These are phyloP conservation scores for Morbakka virulenta DNA, from an alignment of 30 jellyfish, hydroid and myxozoan species.

Conservation along the genomic window DNA sequence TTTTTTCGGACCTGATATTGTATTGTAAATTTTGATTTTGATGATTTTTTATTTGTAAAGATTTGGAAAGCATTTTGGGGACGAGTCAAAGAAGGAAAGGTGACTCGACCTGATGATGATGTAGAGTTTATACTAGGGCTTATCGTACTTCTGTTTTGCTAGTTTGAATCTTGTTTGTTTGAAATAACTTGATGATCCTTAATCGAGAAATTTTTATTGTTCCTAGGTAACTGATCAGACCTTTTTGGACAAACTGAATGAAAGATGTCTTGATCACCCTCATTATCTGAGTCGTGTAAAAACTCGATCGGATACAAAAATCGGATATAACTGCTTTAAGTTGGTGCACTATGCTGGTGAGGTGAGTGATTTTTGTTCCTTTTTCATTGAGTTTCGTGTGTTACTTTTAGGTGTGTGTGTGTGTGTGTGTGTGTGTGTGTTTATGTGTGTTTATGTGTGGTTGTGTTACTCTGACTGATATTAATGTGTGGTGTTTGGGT, in stretches of 20 bases:
- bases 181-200: neutral
- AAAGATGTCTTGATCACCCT: slow-evolving; percentile 57
- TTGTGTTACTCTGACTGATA: neutral
- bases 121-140: too few species aligned
- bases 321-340: slow-evolving; percentile 77
- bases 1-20: too few species aligned
- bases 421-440: too few species aligned
- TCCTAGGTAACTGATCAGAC: slow-evolving; percentile 76
- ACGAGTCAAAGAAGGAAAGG: too few species aligned
- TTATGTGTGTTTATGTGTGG: too few species aligned
- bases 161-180: neutral
- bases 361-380: slow-evolving; percentile 34
- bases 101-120: too few species aligned
- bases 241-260: slow-evolving; percentile 77
- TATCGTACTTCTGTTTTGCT: too few species aligned
- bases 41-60: too few species aligned
- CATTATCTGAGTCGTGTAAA: slow-evolving; percentile 89
- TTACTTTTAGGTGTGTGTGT: neutral
- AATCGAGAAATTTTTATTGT: neutral
- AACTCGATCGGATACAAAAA: slow-evolving; percentile 76
- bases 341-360: slow-evolving; percentile 91
- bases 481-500: too few species aligned
- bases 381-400: neutral
- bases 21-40: too few species aligned
- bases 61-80: too few species aligned